Percentiles rank a stretch among this genome's conserved stretches.
Evolutionary conservation across 2,113 vertebrate genomes (phyloP).

Genomic region (Paradisaea rubra): DNA sequence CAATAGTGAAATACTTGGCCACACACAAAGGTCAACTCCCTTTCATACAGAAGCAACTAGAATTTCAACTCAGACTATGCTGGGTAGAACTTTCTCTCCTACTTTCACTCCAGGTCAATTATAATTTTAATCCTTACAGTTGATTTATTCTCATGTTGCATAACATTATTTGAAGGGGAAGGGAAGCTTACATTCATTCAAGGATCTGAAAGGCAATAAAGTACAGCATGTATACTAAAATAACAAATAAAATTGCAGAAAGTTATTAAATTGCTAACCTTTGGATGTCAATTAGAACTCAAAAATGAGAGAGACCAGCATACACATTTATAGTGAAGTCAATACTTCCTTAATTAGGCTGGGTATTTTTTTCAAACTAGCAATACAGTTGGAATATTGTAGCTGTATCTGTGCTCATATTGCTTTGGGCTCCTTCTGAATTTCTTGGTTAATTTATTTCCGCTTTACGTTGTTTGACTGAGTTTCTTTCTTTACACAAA

Average conservation of each 20-base stretch:
- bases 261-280: not conserved
- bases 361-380: not conserved
- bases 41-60: not conserved
- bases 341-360: not conserved
- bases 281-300: not conserved
- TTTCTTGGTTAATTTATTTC: slow-evolving; percentile 17
- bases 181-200: not conserved
- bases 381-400: not conserved
- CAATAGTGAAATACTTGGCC: not conserved
- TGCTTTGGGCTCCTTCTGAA: slow-evolving; percentile 9
- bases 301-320: not conserved
- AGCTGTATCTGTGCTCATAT: not conserved
- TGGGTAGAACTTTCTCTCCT: not conserved
- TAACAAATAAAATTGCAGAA: not conserved
- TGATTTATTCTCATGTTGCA: not conserved
- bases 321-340: not conserved
- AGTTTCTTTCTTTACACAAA: slow-evolving; percentile 19
- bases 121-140: not conserved
- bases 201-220: not conserved
- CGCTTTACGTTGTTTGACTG: not conserved
- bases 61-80: not conserved
- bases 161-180: not conserved
- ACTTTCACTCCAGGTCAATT: not conserved
- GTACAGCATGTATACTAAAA: not conserved
- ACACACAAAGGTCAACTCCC: not conserved